Base-by-base conservation (phyloP, 2,888 invertebrate species). In the Meghimatium bilineatum region DNA sequence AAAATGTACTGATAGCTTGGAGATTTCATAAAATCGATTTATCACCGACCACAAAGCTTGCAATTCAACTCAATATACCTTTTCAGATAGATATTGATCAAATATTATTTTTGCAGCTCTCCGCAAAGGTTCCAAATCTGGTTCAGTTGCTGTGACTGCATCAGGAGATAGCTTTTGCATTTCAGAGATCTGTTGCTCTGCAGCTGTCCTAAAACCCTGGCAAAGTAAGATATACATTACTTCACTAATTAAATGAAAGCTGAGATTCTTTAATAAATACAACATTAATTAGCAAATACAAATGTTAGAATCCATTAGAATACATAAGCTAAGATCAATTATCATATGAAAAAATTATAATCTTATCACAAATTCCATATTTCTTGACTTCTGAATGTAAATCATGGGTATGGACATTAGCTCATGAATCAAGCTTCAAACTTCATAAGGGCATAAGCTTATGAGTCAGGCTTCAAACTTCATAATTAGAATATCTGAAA, bases 31-130 rank as follows among this genome's bases (percentile, higher is more conserved):
- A 63, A 63, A 63, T 32, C 32, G 66, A 17, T 32, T 32, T 32
- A 66, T 32, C 0, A 17, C 32, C 32, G 32, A 5, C 32, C 23
- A 6, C n/a, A 20, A 74, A 74, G 23, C 32, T 17, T 74, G 29
- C 5, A 12, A 14, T n/a, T 44, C 14, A 23, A 72, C 8, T n/a
- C n/a, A n/a, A 14, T 72, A 17, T 82, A 93, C 95, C 93, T 96
- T 96, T 88, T 96, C 96, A 52, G 96, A 95, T 49, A 97, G 94
- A 93, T 96, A 97, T 91, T 96, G 96, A 85, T 96, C 96, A 92
- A 95, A 96, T 87, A 97, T 96, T 91, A 95, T 96, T 78, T 95
- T 93, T 17, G 96, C 96, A 12, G 96, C 96, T 89, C 96, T 95
- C 85, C 96, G 95, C 66, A 93, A 86, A 71, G 91, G 88, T 78